These are phyloP conservation scores for Hoplostethus mediterraneus DNA, from an alignment of 2,797 vertebrate genomes.

Conservation along the genomic window DNA sequence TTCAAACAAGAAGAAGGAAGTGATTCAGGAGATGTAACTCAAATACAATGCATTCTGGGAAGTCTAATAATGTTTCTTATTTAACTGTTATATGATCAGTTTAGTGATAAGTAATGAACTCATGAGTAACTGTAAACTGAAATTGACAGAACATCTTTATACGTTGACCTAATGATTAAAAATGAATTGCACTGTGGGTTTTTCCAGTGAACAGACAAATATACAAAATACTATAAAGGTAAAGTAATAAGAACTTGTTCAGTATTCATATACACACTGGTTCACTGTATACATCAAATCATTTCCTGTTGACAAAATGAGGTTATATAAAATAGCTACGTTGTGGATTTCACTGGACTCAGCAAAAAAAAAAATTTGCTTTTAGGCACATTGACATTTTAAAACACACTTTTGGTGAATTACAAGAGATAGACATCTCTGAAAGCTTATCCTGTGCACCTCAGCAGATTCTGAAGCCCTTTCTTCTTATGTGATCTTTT, in stretches of 20 bases:
- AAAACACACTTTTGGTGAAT: constrained; percentile 74
- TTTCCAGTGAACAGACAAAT: too few species aligned
- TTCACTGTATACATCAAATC: constrained; percentile 36
- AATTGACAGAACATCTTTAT: too few species aligned
- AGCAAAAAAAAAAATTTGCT: constrained; percentile 68
- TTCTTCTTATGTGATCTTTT: constrained; percentile 80
- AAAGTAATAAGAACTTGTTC: not conserved
- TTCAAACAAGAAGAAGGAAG: too few species aligned
- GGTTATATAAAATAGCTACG: constrained; percentile 18
- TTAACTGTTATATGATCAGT: too few species aligned
- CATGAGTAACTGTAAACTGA: too few species aligned
- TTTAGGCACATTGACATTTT: constrained; percentile 67
- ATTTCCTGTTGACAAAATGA: constrained; percentile 67
- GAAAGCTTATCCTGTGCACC: constrained; percentile 81
- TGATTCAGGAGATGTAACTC: too few species aligned
- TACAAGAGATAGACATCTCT: constrained; percentile 73
- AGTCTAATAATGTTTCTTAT: too few species aligned
- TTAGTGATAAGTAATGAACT: too few species aligned
- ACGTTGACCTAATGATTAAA: too few species aligned
- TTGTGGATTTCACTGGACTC: constrained; percentile 64
- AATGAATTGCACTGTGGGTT: too few species aligned
- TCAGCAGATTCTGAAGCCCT: constrained; percentile 84
- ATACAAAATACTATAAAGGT: not conserved
- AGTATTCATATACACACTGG: constrained; percentile 9
- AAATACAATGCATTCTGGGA: too few species aligned